Base-by-base conservation (phyloP, 2,888 invertebrate species). In the Drosophila greeni region DNA sequence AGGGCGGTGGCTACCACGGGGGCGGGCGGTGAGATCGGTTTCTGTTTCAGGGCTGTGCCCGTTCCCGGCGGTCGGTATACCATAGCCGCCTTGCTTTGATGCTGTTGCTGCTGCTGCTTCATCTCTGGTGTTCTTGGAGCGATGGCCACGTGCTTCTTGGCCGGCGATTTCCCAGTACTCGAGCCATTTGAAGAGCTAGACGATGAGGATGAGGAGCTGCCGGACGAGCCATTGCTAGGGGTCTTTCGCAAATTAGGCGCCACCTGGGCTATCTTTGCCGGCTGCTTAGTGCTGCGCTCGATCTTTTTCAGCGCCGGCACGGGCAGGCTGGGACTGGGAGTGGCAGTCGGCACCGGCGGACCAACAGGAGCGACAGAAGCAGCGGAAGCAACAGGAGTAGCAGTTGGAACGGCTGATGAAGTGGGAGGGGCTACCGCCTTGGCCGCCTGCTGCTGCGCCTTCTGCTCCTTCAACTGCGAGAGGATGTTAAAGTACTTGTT, bases 61-160 rank as follows among this genome's bases (percentile, higher is more conserved):
- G 52, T 23, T 24, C 57, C 54, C 26, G 68, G 52, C 16, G 66
- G 43, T 9, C 60, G 26, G 37, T 70, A 62, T 3, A 42, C 42
- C 51, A 60, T 64, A n/a, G 57, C 39, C n/a, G 54, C 56, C 64
- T 76, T 76, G 3, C 74, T 62, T 37, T 85, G 84, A 29, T 86
- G 85, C 55, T 85, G 85, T 51, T 85, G 84, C 36, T 86, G 85
- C 54, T 85, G 85, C 55, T 85, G 84, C 62, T 87, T 88, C 73
- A 87, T 85, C 64, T 88, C 89, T 5, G 85, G 85, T 26, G 87
- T 88, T 7, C 89, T 84, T 11, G 89, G 89, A 4, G 89, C 89
- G 40, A 89, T 89, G 37, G 88, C 88, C 47, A 89, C 88, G 62
- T 89, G 88, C 61, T 89, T 89, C 70, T 89, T 89, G 20, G 86